Evolutionary conservation across 1,140 invertebrate species (phyloP).

Genomic region (Periplaneta americana): DNA sequence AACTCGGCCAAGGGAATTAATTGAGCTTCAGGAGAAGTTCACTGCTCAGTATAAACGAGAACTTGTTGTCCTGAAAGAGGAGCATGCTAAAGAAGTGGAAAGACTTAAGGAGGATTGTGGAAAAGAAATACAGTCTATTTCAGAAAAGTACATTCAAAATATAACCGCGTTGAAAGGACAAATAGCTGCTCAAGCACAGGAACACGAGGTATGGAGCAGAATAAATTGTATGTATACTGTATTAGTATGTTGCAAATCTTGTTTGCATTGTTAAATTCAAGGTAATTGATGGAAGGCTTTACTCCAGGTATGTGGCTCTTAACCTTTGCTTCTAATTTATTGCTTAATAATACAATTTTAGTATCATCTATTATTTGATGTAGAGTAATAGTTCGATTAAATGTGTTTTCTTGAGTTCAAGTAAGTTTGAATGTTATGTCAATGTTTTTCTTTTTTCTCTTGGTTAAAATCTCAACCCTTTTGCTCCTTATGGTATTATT

Average conservation of each 20-base stretch:
- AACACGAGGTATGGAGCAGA: background rate
- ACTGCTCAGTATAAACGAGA: constrained; percentile 52
- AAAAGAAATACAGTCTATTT: background rate
- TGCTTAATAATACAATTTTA: too few species aligned
- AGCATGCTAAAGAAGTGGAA: constrained; percentile 25
- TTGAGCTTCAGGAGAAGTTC: constrained; percentile 59
- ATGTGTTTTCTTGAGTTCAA: too few species aligned
- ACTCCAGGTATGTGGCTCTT: too few species aligned
- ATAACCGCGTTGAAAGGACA: background rate
- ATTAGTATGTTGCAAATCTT: background rate
- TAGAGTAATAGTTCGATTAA: too few species aligned
- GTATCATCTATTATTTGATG: too few species aligned
- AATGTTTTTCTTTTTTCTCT: too few species aligned
- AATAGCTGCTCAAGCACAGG: background rate
- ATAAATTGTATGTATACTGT: background rate
- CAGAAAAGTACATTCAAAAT: background rate
- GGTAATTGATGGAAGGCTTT: too few species aligned
- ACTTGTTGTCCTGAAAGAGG: constrained; percentile 35
- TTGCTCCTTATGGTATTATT: too few species aligned
- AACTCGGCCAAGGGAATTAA: constrained; percentile 61
- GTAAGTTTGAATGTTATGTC: too few species aligned
- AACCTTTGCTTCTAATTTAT: too few species aligned
- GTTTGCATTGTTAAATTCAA: too few species aligned
- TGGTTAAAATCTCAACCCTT: too few species aligned
- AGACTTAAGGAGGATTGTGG: background rate